A percentile compares a stretch with the other conserved stretches of the same genome.
phyloP scores from a whole-genome alignment of 2,797 vertebrate species.

The Sebastes cheni region DNA sequence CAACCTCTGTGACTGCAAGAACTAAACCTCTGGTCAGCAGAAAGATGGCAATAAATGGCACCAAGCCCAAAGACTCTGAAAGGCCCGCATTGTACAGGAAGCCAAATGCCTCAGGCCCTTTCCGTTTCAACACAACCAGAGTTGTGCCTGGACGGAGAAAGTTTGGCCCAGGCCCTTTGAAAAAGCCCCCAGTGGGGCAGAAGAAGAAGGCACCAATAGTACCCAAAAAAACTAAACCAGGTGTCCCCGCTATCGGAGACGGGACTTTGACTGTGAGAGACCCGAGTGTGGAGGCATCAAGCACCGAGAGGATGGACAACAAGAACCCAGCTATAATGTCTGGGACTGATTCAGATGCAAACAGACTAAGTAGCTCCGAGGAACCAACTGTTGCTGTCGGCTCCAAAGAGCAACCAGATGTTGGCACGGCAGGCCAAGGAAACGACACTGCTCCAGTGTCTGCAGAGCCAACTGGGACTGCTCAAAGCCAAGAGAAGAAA shows the following conservation, averaged over 20 bases:
- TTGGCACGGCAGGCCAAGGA: constrained; percentile 18
- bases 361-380: constrained; percentile 28
- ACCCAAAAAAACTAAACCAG: constrained; percentile 24
- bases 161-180: constrained; percentile 29
- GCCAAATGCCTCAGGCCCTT: constrained; percentile 17
- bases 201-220: constrained; percentile 5
- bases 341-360: constrained; percentile 26
- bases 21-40: constrained; percentile 36
- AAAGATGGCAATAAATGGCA: constrained; percentile 18
- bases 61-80: constrained; percentile 17
- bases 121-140: constrained; percentile 58
- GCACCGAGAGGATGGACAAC: background rate
- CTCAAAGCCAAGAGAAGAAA: constrained; percentile 56
- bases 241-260: background rate
- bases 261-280: constrained; percentile 14
- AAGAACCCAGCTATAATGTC: background rate
- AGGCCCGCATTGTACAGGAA: constrained; percentile 32
- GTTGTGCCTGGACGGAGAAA: constrained; percentile 9
- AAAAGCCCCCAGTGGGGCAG: constrained; percentile 12
- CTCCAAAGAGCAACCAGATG: constrained; percentile 41
- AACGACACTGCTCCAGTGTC: constrained; percentile 24
- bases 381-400: constrained; percentile 15
- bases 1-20: constrained; percentile 9
- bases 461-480: constrained; percentile 16
- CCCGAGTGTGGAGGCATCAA: background rate